phyloP scores from a whole-genome alignment of 1,140 invertebrate species.

The Drosophila insularis region DNA sequence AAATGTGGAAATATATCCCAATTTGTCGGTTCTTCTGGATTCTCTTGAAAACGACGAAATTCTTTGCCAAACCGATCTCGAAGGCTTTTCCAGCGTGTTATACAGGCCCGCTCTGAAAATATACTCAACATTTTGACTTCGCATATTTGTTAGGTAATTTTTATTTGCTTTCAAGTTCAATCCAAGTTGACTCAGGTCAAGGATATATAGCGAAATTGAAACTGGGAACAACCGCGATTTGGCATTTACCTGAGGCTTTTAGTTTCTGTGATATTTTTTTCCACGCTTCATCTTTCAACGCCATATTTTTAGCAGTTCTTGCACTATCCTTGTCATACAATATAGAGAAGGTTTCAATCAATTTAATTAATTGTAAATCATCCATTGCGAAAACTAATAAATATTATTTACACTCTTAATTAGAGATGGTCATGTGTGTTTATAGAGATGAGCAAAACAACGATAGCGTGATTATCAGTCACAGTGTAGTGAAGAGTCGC shows the following conservation, averaged over 20 bases:
- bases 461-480: neutral
- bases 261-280: slow-evolving; percentile 60
- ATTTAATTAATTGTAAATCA: slow-evolving; percentile 60
- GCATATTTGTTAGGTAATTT: no score
- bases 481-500: neutral
- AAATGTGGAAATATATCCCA: slow-evolving; percentile 76
- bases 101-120: slow-evolving; percentile 61
- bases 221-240: neutral
- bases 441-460: neutral
- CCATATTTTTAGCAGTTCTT: slow-evolving; percentile 58
- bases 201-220: neutral
- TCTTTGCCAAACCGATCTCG: slow-evolving; percentile 75
- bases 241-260: slow-evolving; percentile 36
- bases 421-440: neutral
- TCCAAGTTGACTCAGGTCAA: neutral
- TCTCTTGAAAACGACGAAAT: slow-evolving; percentile 66
- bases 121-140: neutral
- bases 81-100: slow-evolving; percentile 76
- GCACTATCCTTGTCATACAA: slow-evolving; percentile 70
- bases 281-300: slow-evolving; percentile 70
- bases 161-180: neutral
- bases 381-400: slow-evolving; percentile 37
- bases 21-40: slow-evolving; percentile 60
- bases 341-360: slow-evolving; percentile 69
- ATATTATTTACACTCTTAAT: slow-evolving; percentile 12